These are phyloP conservation scores for Philhelius pedissequus DNA, from an alignment of 2,888 invertebrate genomes.

Conservation along the genomic window DNA sequence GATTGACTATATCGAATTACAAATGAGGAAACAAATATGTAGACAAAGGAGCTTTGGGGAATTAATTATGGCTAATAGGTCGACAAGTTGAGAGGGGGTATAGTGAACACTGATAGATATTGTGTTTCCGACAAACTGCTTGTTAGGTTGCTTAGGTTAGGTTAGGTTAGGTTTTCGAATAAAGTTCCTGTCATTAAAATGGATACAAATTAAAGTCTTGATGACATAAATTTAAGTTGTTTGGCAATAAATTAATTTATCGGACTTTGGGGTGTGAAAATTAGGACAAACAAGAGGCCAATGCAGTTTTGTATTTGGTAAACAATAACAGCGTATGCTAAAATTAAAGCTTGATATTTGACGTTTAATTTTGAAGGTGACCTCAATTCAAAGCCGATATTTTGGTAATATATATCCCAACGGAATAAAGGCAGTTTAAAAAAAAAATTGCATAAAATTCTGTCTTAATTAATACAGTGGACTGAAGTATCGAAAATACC, in stretches of 20 bases:
- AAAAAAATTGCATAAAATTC: no score
- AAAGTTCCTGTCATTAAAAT: not conserved
- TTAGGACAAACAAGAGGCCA: not conserved
- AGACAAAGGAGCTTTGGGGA: slow-evolving; percentile 4
- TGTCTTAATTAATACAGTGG: no score
- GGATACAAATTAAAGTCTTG: slow-evolving; percentile 1
- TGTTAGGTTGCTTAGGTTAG: not conserved
- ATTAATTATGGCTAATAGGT: slow-evolving; percentile 7
- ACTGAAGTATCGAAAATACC: no score
- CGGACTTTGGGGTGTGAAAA: not conserved
- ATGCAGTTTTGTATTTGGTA: no score
- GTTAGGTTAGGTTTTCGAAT: not conserved
- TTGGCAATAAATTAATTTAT: not conserved
- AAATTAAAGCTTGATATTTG: no score
- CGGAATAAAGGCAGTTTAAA: no score
- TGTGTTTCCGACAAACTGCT: not conserved
- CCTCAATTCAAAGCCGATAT: no score
- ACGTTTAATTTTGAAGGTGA: no score
- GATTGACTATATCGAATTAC: slow-evolving; percentile 29
- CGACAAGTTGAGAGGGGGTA: not conserved
- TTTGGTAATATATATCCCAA: no score
- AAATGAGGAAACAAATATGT: slow-evolving; percentile 22
- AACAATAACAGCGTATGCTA: no score
- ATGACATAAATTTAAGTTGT: not conserved
- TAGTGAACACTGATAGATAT: not conserved